phyloP scores from a whole-genome alignment of 2,113 vertebrate species.

The Poeciliopsis prolifica region DNA sequence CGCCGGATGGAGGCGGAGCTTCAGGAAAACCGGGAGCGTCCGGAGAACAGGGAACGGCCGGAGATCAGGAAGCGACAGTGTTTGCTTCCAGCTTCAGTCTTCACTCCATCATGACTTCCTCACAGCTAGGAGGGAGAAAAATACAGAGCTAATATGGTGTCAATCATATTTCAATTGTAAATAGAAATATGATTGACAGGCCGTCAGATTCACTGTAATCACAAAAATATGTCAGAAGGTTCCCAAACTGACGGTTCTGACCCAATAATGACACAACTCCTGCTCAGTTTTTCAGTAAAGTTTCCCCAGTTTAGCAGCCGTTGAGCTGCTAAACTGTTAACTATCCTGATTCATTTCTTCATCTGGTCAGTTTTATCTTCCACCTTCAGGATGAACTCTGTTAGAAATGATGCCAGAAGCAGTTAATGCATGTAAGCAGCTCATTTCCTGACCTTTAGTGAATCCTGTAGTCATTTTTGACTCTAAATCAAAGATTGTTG shows the following conservation, averaged over 20 bases:
- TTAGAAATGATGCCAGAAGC: too few species aligned
- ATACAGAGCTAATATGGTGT: neutral
- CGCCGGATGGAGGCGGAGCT: neutral
- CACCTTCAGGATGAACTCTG: neutral
- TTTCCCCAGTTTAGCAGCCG: neutral
- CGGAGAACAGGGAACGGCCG: accelerated
- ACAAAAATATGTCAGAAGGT: too few species aligned
- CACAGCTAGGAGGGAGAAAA: neutral
- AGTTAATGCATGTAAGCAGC: too few species aligned
- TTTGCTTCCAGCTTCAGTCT: neutral
- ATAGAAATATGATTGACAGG: too few species aligned
- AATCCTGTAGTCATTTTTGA: too few species aligned
- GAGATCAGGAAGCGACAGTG: neutral
- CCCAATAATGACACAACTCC: too few species aligned
- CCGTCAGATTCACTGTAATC: too few species aligned
- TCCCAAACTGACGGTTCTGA: too few species aligned
- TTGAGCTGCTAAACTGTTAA: neutral
- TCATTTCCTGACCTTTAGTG: too few species aligned
- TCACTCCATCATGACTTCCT: neutral
- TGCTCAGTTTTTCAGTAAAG: neutral
- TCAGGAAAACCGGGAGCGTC: constrained; percentile 1
- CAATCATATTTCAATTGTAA: too few species aligned
- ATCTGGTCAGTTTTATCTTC: neutral
- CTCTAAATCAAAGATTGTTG: too few species aligned
- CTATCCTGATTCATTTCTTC: neutral